phyloP scores from a whole-genome alignment of 2,113 vertebrate genomes.

The Ptychochromis oligacanthus region DNA sequence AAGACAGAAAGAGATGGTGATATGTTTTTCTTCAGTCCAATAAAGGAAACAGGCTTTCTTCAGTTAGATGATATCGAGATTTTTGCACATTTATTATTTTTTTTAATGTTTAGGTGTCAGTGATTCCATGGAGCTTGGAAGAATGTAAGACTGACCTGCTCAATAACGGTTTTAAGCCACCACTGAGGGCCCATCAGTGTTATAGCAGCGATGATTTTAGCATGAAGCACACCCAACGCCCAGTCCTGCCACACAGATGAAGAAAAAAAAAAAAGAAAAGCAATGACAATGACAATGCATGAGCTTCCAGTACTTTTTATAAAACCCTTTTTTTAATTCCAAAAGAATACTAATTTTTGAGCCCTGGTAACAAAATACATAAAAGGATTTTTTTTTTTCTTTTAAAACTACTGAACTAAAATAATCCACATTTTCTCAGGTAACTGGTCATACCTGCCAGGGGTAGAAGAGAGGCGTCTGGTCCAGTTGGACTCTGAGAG shows the following conservation, averaged over 20 bases:
- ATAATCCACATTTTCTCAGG: background rate
- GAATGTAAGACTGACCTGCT: constrained; percentile 83
- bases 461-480: constrained; percentile 97
- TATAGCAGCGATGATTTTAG: constrained; percentile 98
- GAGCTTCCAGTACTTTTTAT: background rate
- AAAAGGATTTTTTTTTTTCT: background rate
- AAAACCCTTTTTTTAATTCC: too few species aligned
- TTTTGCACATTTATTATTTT: background rate
- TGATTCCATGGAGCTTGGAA: background rate
- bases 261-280: too few species aligned
- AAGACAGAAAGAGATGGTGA: background rate
- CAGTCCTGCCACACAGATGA: constrained; percentile 89
- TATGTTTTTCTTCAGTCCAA: background rate
- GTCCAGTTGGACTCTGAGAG: constrained; percentile 93
- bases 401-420: too few species aligned
- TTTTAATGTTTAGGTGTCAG: background rate
- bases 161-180: constrained; percentile 98
- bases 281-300: background rate
- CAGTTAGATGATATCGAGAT: background rate
- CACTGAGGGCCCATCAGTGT: constrained; percentile 98
- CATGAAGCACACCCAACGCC: constrained; percentile 97
- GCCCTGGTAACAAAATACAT: background rate
- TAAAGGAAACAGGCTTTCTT: background rate
- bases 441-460: constrained; percentile 88
- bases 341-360: too few species aligned